Conservation (phyloP, 2,888 invertebrate species). For the Amblyjoppa proteus region DNA sequence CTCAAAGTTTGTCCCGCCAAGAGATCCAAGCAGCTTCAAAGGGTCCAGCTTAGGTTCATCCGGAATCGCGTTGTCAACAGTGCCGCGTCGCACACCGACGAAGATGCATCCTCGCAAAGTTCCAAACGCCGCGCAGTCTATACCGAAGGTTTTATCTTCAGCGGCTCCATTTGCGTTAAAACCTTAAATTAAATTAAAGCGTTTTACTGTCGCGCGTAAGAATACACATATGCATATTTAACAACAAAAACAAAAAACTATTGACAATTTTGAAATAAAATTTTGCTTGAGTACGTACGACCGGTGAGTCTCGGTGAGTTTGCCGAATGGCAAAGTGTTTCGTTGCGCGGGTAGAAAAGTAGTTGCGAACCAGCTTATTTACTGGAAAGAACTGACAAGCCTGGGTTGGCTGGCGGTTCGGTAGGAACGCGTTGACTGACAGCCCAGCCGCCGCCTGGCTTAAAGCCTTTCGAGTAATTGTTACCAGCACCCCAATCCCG, state of each 20-base stretch:
- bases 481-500: conserved; percentile 64
- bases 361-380: conserved; percentile 62
- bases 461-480: conserved; percentile 67
- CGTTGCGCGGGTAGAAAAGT: conserved; percentile 56
- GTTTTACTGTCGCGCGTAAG: background rate
- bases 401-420: conserved; percentile 56
- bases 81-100: background rate
- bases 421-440: conserved; percentile 67
- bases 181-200: background rate
- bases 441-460: conserved; percentile 64
- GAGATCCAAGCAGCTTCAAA: background rate
- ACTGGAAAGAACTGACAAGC: conserved; percentile 67
- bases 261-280: background rate
- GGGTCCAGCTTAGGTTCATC: background rate
- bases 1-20: background rate
- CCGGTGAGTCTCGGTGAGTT: conserved; percentile 1
- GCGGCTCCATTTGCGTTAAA: background rate
- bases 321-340: conserved; percentile 45
- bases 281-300: background rate
- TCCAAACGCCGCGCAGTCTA: background rate
- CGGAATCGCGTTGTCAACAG: background rate
- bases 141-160: background rate
- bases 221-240: background rate
- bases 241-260: background rate
- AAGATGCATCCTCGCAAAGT: background rate